These are phyloP conservation scores for Tenebrosternarchus preto DNA, from an alignment of 2,113 vertebrate genomes.

Conservation along the genomic window DNA sequence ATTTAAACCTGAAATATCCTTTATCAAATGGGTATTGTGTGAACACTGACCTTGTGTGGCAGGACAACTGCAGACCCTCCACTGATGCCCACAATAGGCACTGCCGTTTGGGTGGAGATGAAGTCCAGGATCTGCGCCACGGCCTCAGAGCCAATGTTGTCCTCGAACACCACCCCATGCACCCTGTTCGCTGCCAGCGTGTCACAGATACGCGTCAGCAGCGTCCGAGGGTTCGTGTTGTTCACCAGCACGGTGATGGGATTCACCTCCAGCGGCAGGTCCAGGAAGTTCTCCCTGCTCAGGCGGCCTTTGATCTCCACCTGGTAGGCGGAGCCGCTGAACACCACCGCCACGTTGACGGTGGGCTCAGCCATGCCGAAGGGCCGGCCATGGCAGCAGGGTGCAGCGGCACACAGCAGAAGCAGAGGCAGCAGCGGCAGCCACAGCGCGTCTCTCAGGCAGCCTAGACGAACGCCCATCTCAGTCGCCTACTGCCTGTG, in stretches of 20 bases:
- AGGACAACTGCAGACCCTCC: constrained; percentile 94
- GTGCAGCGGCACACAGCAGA: constrained; percentile 66
- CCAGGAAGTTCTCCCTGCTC: constrained; percentile 89
- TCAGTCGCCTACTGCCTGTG: constrained; percentile 83
- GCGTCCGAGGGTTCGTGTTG: constrained; percentile 91
- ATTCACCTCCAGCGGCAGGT: constrained; percentile 91
- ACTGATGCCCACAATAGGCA: constrained; percentile 94
- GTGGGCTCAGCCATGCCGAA: constrained; percentile 68
- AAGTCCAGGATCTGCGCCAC: constrained; percentile 99
- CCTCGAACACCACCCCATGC: constrained; percentile 93
- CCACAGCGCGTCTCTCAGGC: constrained; percentile 79
- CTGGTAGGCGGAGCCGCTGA: constrained; percentile 85
- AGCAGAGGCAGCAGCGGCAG: constrained; percentile 76
- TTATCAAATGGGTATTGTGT: not conserved
- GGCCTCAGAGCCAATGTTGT: constrained; percentile 86
- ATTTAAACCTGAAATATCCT: not conserved
- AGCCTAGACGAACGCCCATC: constrained; percentile 85
- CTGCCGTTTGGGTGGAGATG: constrained; percentile 89
- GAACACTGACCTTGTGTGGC: constrained; percentile 85
- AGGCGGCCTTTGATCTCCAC: constrained; percentile 84
- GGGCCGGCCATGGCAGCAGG: constrained; percentile 68
- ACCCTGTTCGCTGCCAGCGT: constrained; percentile 83
- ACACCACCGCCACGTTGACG: constrained; percentile 84
- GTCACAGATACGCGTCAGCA: constrained; percentile 89
- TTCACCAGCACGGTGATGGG: constrained; percentile 90